Percentiles rank a stretch among this genome's conserved stretches.
phyloP scores from a whole-genome alignment of 2,888 invertebrate species.

The Athripsodes cinereus region DNA sequence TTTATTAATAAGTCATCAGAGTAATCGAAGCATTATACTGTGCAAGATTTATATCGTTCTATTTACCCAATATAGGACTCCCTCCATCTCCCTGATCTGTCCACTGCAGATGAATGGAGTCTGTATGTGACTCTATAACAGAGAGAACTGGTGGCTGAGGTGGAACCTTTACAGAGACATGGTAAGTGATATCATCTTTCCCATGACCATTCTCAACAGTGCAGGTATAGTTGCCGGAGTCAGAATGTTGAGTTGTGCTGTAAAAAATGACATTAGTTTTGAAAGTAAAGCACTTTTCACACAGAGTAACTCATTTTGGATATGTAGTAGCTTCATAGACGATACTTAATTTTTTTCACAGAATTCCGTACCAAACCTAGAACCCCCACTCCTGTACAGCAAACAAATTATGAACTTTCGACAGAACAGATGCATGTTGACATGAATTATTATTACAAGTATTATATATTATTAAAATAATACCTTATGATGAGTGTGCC shows the following conservation, averaged over 20 bases:
- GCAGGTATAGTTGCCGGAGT: slow-evolving; percentile 89
- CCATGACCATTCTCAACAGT: slow-evolving; percentile 79
- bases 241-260: slow-evolving; percentile 65
- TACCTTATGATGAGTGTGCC: slow-evolving; percentile 73
- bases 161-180: slow-evolving; percentile 69
- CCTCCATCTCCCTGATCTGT: slow-evolving; percentile 76
- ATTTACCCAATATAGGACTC: slow-evolving; percentile 67
- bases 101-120: slow-evolving; percentile 78
- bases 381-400: no score
- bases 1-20: no score
- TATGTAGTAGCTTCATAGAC: no score
- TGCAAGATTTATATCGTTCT: no score
- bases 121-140: slow-evolving; percentile 76
- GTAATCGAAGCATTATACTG: no score
- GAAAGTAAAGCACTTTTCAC: no score
- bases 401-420: no score
- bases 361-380: no score
- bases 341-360: no score
- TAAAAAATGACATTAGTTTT: no score
- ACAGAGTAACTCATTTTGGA: no score
- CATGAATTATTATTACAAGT: neutral
- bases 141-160: slow-evolving; percentile 79
- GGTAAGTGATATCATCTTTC: slow-evolving; percentile 75
- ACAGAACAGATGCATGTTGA: no score
- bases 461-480: neutral